Evolutionary conservation across 92 coral and sea anemone genomes (phyloP).

Genomic region (Plumapathes pennacea): DNA sequence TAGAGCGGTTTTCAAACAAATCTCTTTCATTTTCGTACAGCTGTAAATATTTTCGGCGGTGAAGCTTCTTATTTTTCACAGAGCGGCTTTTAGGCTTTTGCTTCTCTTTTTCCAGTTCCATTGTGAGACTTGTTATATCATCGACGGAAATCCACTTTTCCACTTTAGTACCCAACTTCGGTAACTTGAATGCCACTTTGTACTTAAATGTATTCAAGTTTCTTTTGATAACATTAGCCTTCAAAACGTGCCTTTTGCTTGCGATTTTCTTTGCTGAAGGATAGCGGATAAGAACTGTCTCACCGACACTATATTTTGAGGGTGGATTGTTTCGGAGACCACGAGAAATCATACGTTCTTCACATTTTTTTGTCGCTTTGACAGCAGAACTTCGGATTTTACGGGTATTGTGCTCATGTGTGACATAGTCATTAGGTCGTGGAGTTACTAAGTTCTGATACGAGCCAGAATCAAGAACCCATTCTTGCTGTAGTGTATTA

Average conservation of each 20-base stretch:
- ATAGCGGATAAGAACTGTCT: constrained; percentile 19
- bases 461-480: constrained; percentile 7
- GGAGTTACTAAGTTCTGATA: constrained; percentile 21
- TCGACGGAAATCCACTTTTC: background rate
- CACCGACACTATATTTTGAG: constrained; percentile 23
- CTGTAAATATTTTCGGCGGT: background rate
- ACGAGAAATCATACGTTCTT: constrained; percentile 6
- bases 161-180: background rate
- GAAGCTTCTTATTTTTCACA: background rate
- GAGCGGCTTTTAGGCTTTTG: background rate
- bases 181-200: constrained; percentile 3
- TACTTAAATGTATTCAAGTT: constrained; percentile 4
- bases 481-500: constrained; percentile 1
- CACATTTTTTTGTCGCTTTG: constrained; percentile 16
- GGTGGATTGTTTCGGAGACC: constrained; percentile 23
- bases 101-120: background rate
- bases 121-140: background rate
- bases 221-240: constrained; percentile 11
- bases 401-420: constrained; percentile 3
- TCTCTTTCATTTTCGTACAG: background rate
- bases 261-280: constrained; percentile 9
- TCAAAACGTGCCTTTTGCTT: constrained; percentile 4
- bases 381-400: constrained; percentile 1
- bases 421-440: constrained; percentile 3
- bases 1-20: background rate